Base-by-base conservation (phyloP, 2,797 vertebrate genomes). In the Gadopsis marmoratus region DNA sequence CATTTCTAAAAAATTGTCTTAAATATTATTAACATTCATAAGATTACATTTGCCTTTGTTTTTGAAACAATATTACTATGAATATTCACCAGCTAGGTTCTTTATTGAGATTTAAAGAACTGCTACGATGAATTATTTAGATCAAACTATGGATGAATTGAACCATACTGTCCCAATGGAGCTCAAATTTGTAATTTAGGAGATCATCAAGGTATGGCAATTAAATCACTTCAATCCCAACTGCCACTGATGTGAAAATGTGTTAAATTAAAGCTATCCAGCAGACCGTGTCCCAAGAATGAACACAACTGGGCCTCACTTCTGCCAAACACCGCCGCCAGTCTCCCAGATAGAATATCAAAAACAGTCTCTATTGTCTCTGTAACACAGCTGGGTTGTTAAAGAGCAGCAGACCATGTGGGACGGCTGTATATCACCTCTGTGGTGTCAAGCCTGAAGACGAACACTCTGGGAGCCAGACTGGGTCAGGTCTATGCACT, bases 341-440 rank as follows among this genome's bases (percentile, higher is more conserved):
- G 61, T 85, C 87, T 80, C 79, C 78, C 76, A 78, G 90, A 93
- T 91, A 93, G 85, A 92, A 93, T 91, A 93, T 94, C 94, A 94
- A 93, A 90, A 94, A 86, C 84, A 10, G 43, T 43, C 89, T 82
- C 87, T 90, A 93, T 90, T 91, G 88, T 95, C 88, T 91, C 69
- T 82, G 88, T 91, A 67, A 85, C 84, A 81, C 13, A 75, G 76
- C 84, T 39, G 82, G 90, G 90, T 64, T 90, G 84, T 91, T 91
- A 89, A 88, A 90, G 91, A 75, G 93, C 92, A 84, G 74, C 60
- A 71, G 90, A 92, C 71, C 92, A 9, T 83, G 82, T 10, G 41
- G 67, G 74, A 26, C 4, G 82, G 79, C 74, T 66, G 80, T 95
- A 90, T 74, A 93, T 95, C 94, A 94, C 86, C 68, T 56, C 66